phyloP scores from a whole-genome alignment of 1,140 invertebrate species.

The Anastrepha ludens region DNA sequence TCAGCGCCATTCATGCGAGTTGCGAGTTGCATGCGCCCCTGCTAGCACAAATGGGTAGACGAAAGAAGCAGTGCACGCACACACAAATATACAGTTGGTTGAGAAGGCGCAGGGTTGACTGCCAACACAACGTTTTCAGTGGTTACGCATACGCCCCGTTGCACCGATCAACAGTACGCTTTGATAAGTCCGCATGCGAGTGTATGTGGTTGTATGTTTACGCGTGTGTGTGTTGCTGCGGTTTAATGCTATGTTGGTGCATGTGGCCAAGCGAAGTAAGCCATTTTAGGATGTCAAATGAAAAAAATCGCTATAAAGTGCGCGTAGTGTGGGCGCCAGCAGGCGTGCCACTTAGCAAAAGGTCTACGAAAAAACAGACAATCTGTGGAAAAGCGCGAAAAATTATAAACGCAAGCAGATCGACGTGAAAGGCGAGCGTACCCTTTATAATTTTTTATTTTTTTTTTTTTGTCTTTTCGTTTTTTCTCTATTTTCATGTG shows the following conservation, averaged over 20 bases:
- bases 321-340: neutral
- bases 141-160: constrained; percentile 26
- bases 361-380: neutral
- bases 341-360: neutral
- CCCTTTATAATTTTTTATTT: neutral
- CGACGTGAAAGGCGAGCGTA: neutral
- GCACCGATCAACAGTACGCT: neutral
- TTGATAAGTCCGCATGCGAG: neutral
- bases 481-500: neutral
- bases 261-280: neutral
- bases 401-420: neutral
- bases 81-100: neutral
- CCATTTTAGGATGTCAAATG: neutral
- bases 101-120: neutral
- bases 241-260: neutral
- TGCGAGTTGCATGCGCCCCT: neutral
- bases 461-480: neutral
- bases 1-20: neutral
- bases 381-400: neutral
- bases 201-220: neutral
- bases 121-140: neutral
- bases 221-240: neutral
- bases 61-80: neutral
- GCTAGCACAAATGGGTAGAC: neutral
- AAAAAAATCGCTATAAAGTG: neutral